Evolutionary conservation across 2,113 vertebrate species (phyloP).

Genomic region (Maccullochella peelii): DNA sequence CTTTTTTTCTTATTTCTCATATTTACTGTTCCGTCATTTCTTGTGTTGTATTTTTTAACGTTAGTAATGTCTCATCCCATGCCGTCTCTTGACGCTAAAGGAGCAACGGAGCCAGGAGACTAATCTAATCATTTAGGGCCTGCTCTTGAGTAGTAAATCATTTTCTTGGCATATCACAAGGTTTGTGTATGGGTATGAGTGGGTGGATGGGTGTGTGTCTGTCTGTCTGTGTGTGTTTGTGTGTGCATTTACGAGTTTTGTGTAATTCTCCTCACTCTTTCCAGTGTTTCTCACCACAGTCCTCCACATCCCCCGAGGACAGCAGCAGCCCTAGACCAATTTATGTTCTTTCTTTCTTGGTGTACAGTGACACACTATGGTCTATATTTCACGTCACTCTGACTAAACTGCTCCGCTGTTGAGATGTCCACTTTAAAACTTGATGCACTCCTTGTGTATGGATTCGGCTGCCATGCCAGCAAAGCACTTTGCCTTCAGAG

Average conservation of each 20-base stretch:
- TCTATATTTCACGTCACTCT: conserved; percentile 75
- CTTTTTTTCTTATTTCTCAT: neutral
- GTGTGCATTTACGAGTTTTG: conserved; percentile 14
- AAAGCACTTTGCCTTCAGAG: conserved; percentile 82
- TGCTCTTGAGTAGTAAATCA: conserved; percentile 63
- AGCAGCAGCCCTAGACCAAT: conserved; percentile 36
- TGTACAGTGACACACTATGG: conserved; percentile 55
- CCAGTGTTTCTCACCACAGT: conserved; percentile 31
- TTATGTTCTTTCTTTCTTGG: conserved; percentile 33
- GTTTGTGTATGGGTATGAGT: conserved; percentile 26
- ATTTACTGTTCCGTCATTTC: conserved; percentile 21
- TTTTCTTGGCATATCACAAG: conserved; percentile 63
- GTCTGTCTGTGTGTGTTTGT: conserved; percentile 17
- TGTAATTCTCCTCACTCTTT: conserved; percentile 26
- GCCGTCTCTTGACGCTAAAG: conserved; percentile 22
- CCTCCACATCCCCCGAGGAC: conserved; percentile 44
- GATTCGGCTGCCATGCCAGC: conserved; percentile 79
- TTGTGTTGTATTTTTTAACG: conserved; percentile 6
- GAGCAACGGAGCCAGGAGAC: conserved; percentile 56
- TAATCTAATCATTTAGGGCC: conserved; percentile 73
- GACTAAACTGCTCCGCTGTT: conserved; percentile 74
- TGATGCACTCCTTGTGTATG: conserved; percentile 79
- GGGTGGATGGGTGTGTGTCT: neutral
- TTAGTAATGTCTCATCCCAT: conserved; percentile 51
- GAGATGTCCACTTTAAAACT: conserved; percentile 81